A percentile compares a stretch with the other conserved stretches of the same genome.
Evolutionary conservation across 2,797 vertebrate genomes (phyloP).

Genomic region (Acipenser ruthenus): DNA sequence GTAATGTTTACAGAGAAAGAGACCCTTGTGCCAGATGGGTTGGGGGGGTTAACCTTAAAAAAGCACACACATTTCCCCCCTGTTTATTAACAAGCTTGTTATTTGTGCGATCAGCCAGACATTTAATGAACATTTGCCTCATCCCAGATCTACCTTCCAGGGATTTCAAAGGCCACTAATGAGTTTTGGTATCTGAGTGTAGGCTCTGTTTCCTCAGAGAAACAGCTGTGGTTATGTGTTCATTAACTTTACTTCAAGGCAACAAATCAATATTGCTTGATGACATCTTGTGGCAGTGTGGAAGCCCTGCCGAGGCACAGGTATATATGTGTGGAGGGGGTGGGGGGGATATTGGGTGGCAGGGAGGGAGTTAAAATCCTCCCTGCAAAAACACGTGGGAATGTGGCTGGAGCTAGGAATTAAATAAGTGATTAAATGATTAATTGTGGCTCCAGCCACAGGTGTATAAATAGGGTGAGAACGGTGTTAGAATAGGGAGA

Average conservation of each 20-base stretch:
- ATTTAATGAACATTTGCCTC: not conserved
- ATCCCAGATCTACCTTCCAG: not conserved
- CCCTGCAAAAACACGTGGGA: too few relatives aligned
- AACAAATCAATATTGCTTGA: slow-evolving; percentile 12
- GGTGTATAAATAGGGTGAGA: too few relatives aligned
- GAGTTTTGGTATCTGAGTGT: slow-evolving; percentile 1
- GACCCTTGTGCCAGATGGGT: not conserved
- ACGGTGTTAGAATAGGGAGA: too few relatives aligned
- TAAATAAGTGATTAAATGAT: too few relatives aligned
- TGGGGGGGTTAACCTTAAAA: slow-evolving; percentile 3
- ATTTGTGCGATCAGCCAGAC: not conserved
- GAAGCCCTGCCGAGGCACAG: too few relatives aligned
- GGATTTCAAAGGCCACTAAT: slow-evolving; percentile 9
- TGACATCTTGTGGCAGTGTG: not conserved
- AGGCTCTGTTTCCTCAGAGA: slow-evolving; percentile 9
- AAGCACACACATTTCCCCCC: not conserved
- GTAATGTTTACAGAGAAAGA: slow-evolving; percentile 20
- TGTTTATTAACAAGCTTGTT: not conserved
- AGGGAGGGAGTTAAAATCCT: too few relatives aligned
- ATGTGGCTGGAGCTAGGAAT: too few relatives aligned
- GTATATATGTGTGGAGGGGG: too few relatives aligned
- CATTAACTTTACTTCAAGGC: slow-evolving; percentile 10
- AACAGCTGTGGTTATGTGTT: slow-evolving; percentile 10
- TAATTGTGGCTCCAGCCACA: too few relatives aligned
- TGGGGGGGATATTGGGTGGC: too few relatives aligned